A percentile compares a stretch with the other conserved stretches of the same genome.
Evolutionary conservation across 2,888 invertebrate genomes (phyloP).

Genomic region (Salpingus planirostris): DNA sequence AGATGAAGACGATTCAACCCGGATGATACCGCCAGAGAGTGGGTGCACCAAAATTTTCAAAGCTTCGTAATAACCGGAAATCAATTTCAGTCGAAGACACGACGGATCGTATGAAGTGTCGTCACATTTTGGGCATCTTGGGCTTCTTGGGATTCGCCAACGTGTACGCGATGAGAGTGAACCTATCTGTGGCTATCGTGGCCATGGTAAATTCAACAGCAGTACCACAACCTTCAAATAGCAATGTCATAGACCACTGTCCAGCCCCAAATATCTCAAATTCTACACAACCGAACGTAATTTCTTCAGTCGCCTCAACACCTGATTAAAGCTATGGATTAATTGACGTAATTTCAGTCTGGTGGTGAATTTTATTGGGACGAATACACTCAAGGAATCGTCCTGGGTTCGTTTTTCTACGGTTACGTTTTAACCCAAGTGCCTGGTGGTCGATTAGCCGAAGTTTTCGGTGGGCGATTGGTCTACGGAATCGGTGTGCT

Average conservation of each 20-base stretch:
- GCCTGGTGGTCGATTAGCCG: constrained; percentile 76
- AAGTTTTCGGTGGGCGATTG: constrained; percentile 78
- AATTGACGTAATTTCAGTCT: constrained; percentile 40
- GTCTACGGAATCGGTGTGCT: constrained; percentile 76
- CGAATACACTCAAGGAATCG: constrained; percentile 68
- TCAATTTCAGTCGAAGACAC: constrained; percentile 48
- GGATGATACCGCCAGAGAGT: constrained; percentile 40
- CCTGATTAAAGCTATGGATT: neutral
- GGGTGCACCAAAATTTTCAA: constrained; percentile 4
- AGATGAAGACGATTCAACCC: constrained; percentile 37
- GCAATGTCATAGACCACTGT: constrained; percentile 54
- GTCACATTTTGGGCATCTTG: constrained; percentile 71
- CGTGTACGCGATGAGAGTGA: constrained; percentile 85
- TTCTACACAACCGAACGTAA: constrained; percentile 30
- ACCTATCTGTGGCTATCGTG: constrained; percentile 88
- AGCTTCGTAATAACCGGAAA: neutral
- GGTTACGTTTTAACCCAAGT: constrained; percentile 77
- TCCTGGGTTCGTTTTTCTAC: constrained; percentile 75
- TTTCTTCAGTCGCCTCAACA: constrained; percentile 11
- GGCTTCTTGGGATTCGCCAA: constrained; percentile 83
- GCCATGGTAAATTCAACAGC: constrained; percentile 82
- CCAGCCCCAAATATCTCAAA: constrained; percentile 43
- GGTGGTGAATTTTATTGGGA: constrained; percentile 72
- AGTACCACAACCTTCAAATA: constrained; percentile 47
- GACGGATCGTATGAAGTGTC: constrained; percentile 58